Percentiles rank a stretch among this genome's conserved stretches.
phyloP scores from a whole-genome alignment of 2,113 vertebrate species.

The Ursus arctos region DNA sequence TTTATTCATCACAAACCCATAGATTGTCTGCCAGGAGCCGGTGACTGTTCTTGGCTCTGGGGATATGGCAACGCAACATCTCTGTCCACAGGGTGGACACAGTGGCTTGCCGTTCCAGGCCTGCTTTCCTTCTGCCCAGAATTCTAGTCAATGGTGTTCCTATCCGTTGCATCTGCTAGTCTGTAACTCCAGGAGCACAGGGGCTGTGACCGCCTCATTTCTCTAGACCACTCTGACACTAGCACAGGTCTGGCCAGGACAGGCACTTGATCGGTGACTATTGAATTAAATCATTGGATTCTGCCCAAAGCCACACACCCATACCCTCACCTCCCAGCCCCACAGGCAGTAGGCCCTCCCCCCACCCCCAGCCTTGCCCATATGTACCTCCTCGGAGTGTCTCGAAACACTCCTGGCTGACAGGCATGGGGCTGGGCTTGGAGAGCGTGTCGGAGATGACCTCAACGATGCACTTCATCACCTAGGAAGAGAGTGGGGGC shows the following conservation, averaged over 20 bases:
- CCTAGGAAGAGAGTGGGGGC: slow-evolving; percentile 86
- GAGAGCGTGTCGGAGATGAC: slow-evolving; percentile 94
- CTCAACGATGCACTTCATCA: slow-evolving; percentile 97
- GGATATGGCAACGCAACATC: not conserved
- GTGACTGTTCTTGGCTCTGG: not conserved
- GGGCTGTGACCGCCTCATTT: not conserved
- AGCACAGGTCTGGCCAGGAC: not conserved
- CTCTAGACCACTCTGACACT: not conserved
- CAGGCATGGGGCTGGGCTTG: slow-evolving; percentile 91
- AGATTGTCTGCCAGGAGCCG: not conserved
- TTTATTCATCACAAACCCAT: not conserved
- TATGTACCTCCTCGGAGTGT: slow-evolving; percentile 95
- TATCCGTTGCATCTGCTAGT: not conserved
- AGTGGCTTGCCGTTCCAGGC: not conserved
- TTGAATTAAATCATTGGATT: not conserved
- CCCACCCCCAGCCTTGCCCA: not conserved
- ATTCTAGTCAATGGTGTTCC: not conserved
- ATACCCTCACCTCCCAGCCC: not conserved
- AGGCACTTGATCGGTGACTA: not conserved
- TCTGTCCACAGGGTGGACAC: not conserved
- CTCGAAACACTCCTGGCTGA: slow-evolving; percentile 94
- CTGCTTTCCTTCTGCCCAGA: not conserved
- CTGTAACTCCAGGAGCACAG: not conserved
- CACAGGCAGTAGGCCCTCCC: not conserved
- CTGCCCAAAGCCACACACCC: not conserved